These are phyloP conservation scores for human (Homo sapiens) DNA, from an alignment of 2,113 vertebrate genomes.

Conservation along the genomic window GRCh38 chr5:146236001-146236500, in stretches of 20 bases:
- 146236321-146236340: not conserved
- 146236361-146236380: not conserved
- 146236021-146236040: not conserved
- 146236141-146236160: not conserved
- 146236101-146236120: not conserved
- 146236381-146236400: not conserved
- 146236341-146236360: not conserved
- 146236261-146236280: not conserved
- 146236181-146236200: constrained; percentile 25
- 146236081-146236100: not conserved
- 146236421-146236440: not conserved
- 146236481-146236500: not conserved
- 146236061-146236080: constrained; percentile 28
- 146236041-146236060: constrained; percentile 46
- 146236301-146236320: not conserved
- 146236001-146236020: constrained; percentile 3
- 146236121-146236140: not conserved
- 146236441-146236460: not conserved
- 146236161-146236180: not conserved
- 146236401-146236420: not conserved
- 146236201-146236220: constrained; percentile 30
- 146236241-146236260: not conserved
- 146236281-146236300: constrained; percentile 14
- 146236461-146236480: not conserved
- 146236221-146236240: not conserved